phyloP scores from a whole-genome alignment of 2,113 vertebrate genomes.

The Eubucco bourcierii region DNA sequence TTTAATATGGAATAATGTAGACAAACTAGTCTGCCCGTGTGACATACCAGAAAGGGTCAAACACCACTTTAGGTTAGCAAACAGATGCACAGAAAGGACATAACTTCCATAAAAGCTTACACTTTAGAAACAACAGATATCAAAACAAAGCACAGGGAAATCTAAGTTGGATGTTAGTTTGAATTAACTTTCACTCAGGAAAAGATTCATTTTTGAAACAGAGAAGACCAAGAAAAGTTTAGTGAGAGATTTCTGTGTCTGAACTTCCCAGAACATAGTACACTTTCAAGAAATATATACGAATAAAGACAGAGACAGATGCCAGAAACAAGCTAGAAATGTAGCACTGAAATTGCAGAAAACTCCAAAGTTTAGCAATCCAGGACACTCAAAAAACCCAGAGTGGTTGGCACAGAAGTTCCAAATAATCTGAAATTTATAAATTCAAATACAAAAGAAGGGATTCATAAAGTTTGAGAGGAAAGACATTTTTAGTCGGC shows the following conservation, averaged over 20 bases:
- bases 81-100: background rate
- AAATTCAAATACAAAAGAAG: constrained; percentile 42
- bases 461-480: constrained; percentile 52
- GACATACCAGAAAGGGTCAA: background rate
- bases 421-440: constrained; percentile 17
- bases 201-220: background rate
- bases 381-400: constrained; percentile 28
- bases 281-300: background rate
- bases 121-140: background rate
- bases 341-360: background rate
- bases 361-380: constrained; percentile 34
- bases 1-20: background rate
- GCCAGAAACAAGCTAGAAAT: background rate
- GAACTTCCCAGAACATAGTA: background rate
- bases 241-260: background rate
- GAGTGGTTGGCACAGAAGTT: constrained; percentile 1
- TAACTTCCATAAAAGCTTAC: background rate
- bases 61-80: background rate
- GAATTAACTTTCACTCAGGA: background rate
- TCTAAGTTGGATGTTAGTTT: background rate
- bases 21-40: background rate
- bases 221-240: background rate
- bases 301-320: background rate
- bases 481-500: constrained; percentile 60
- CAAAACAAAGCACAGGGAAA: background rate